These are phyloP conservation scores for Oscheius sp. DNA, from an alignment of 1,140 invertebrate species.

Conservation along the genomic window DNA sequence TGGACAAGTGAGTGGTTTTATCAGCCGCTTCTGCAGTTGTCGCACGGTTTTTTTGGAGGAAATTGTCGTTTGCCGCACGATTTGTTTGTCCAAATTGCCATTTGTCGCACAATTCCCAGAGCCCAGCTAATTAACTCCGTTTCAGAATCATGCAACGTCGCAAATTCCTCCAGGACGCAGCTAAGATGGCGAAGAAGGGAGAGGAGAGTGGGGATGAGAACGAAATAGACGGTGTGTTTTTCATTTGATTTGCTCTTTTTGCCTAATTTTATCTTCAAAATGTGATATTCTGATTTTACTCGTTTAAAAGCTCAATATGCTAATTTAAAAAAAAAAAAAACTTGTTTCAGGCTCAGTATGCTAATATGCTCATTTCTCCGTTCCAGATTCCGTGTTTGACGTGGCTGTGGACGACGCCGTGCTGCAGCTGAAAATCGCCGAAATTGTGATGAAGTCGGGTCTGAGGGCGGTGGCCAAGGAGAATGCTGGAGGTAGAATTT, in stretches of 20 bases:
- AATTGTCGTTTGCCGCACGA: too few relatives aligned
- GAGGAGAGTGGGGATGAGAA: slow-evolving; percentile 8
- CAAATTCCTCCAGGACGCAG: not conserved
- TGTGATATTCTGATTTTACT: too few relatives aligned
- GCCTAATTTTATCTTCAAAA: too few relatives aligned
- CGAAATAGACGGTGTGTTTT: not conserved
- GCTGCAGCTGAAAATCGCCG: slow-evolving; percentile 26
- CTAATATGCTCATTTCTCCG: not conserved
- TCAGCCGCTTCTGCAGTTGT: too few relatives aligned
- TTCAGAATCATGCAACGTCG: slow-evolving; percentile 24
- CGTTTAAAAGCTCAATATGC: too few relatives aligned
- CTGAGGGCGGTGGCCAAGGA: slow-evolving; percentile 13
- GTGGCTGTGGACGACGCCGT: slow-evolving; percentile 34
- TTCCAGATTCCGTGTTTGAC: slow-evolving; percentile 1
- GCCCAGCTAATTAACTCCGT: too few relatives aligned
- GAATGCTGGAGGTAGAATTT: slow-evolving; percentile 6
- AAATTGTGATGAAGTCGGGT: slow-evolving; percentile 30
- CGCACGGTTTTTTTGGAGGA: slow-evolving; percentile 13
- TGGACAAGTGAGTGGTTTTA: slow-evolving; percentile 23
- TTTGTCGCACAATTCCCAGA: too few relatives aligned
- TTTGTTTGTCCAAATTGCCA: slow-evolving; percentile 13
- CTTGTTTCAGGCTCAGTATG: not conserved
- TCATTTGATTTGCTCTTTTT: too few relatives aligned
- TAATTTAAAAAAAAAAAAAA: too few relatives aligned
- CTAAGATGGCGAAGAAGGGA: not conserved